These are phyloP conservation scores for Ceramica pisi DNA, from an alignment of 2,888 invertebrate species.

Conservation along the genomic window DNA sequence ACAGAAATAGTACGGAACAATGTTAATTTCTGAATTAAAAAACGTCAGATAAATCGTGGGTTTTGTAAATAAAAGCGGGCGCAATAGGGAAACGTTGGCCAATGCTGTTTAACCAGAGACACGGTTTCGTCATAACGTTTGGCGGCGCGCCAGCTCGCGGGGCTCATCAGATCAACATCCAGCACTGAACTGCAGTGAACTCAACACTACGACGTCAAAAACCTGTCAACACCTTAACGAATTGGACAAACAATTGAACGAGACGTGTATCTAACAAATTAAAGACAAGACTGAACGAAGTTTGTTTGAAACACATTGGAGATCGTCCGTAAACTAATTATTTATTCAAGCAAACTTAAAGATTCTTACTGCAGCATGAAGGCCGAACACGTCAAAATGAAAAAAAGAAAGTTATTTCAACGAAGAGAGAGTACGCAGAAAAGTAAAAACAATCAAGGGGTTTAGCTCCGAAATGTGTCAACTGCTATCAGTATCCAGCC, in stretches of 20 bases:
- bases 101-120: constrained; percentile 68
- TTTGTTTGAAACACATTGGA: constrained; percentile 52
- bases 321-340: neutral
- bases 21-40: constrained; percentile 46
- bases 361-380: neutral
- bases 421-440: neutral
- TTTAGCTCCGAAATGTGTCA: constrained; percentile 19
- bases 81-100: constrained; percentile 67
- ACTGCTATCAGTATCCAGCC: constrained; percentile 24
- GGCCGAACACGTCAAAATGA: neutral
- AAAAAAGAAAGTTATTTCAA: neutral
- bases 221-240: constrained; percentile 72
- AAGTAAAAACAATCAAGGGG: neutral
- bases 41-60: constrained; percentile 44
- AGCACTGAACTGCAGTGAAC: constrained; percentile 76
- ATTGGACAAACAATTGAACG: constrained; percentile 69
- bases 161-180: constrained; percentile 65
- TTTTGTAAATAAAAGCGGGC: constrained; percentile 57
- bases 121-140: constrained; percentile 77
- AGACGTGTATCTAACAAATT: constrained; percentile 68
- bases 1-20: constrained; percentile 31
- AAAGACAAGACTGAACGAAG: constrained; percentile 38
- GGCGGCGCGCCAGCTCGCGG: constrained; percentile 76
- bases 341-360: neutral
- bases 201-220: constrained; percentile 65